Base-by-base conservation (phyloP, 2,113 vertebrate species). In the Nipponia nippon region DNA sequence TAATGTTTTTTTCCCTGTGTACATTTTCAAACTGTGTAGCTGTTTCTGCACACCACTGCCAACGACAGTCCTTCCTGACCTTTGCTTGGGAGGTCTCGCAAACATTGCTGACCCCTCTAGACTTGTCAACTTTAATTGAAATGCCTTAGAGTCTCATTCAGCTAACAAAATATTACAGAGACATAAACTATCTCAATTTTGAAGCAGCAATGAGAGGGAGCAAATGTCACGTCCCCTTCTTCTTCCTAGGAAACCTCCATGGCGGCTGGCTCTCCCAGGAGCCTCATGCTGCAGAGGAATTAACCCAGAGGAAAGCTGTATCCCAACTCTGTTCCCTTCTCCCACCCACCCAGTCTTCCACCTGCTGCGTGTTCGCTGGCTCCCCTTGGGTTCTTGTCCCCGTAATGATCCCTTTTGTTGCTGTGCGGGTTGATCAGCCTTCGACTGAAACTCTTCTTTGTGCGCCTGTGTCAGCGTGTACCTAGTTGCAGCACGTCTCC, bases 381-480 rank as follows among this genome's bases (percentile, higher is more conserved):
- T 87, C 25, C 25, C 69, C 44, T 44, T 6, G 8, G 26, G 32
- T 72, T 72, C 6, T 30, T 1, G 2, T 26, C 36, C 36, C 15
- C 9, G 25, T 11, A 19, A 32, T 1, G 11, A 69, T 7, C 38
- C n/a, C 22, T 34, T 30, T 9, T 5, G 26, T 7, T n/a, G 62
- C 42, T 32, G 40, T 0, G 3, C 10, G 2, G 1, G 16, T 1
- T 3, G 15, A 36, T 22, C 11, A 19, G 2, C 21, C 9, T 40
- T 50, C 10, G 6, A 5, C 25, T 34, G 65, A 27, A 49, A 7
- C 13, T 25, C 13, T 16, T 22, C 20, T 29, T 36, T 2, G 2
- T 42, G 38, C 1, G 1, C 1, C 3, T 11, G 6, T 34, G 19
- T 12, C 21, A 14, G 25, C 2, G 13, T 8, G 16, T 49, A 16